These are phyloP conservation scores for Micrasema longulum DNA, from an alignment of 1,140 invertebrate species.

Conservation along the genomic window DNA sequence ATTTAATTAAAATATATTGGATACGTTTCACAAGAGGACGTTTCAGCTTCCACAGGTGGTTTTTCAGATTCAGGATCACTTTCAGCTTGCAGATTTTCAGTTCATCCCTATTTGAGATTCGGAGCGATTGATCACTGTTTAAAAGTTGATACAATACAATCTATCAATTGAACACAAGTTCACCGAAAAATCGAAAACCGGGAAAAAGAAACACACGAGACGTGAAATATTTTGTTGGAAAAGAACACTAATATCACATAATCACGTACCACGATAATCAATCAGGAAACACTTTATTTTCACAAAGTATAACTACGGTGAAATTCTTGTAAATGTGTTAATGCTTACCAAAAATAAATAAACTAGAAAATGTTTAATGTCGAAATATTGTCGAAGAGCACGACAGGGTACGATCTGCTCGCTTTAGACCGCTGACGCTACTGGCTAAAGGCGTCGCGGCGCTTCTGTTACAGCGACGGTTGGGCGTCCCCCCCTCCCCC, in stretches of 20 bases:
- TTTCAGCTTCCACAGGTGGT: too few species aligned
- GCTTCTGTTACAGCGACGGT: constrained; percentile 52
- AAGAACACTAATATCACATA: constrained; percentile 28
- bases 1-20: too few species aligned
- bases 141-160: too few species aligned
- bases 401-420: constrained; percentile 49
- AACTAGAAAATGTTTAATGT: constrained; percentile 50
- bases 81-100: too few species aligned
- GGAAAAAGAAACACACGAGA: too few species aligned
- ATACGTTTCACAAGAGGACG: too few species aligned
- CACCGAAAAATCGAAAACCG: too few species aligned
- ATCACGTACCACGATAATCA: constrained; percentile 21
- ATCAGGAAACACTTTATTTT: constrained; percentile 22
- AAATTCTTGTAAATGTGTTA: constrained; percentile 11
- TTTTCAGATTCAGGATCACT: too few species aligned
- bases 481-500: constrained; percentile 54
- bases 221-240: too few species aligned
- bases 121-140: too few species aligned
- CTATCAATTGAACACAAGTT: too few species aligned
- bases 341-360: constrained; percentile 61
- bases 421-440: constrained; percentile 50
- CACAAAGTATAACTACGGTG: constrained; percentile 20
- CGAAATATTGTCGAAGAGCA: constrained; percentile 42
- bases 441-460: constrained; percentile 43
- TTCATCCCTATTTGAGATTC: too few species aligned